Evolutionary conservation across 2,888 invertebrate genomes (phyloP).

Genomic region (Cordilura impudica): DNA sequence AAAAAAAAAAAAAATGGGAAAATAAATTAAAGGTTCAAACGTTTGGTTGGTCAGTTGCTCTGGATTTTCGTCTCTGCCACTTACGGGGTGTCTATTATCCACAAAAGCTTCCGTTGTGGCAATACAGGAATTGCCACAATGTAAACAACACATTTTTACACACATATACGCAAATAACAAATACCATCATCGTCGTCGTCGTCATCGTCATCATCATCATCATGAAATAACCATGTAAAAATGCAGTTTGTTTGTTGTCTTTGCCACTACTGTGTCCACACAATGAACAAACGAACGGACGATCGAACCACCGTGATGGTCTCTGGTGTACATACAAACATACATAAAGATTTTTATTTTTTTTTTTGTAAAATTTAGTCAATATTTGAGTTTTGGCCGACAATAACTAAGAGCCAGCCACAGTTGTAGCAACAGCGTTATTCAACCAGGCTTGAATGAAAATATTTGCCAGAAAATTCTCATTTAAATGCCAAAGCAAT

Average conservation of each 20-base stretch:
- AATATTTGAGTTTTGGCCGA: constrained; percentile 62
- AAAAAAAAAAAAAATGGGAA: constrained; percentile 15
- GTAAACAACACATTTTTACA: constrained; percentile 58
- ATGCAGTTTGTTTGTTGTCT: constrained; percentile 54
- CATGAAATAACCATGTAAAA: constrained; percentile 40
- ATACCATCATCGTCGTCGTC: constrained; percentile 30
- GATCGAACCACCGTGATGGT: constrained; percentile 47
- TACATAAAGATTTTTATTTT: neutral
- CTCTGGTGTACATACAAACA: constrained; percentile 22
- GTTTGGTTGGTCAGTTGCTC: constrained; percentile 46
- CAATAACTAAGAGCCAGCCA: constrained; percentile 52
- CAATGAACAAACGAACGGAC: constrained; percentile 29
- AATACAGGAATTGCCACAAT: constrained; percentile 61
- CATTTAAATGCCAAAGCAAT: constrained; percentile 61
- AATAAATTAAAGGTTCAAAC: too few species aligned
- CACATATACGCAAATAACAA: constrained; percentile 24
- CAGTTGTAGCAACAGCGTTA: constrained; percentile 26
- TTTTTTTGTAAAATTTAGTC: constrained; percentile 50
- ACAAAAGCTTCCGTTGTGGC: constrained; percentile 59
- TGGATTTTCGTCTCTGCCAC: constrained; percentile 16
- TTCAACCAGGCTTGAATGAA: constrained; percentile 45
- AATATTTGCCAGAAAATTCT: constrained; percentile 61
- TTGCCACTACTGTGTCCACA: constrained; percentile 43
- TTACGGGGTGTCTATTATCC: constrained; percentile 53
- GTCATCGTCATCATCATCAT: constrained; percentile 4